Conservation (phyloP, 2,797 vertebrate genomes). For the Falco cherrug region DNA sequence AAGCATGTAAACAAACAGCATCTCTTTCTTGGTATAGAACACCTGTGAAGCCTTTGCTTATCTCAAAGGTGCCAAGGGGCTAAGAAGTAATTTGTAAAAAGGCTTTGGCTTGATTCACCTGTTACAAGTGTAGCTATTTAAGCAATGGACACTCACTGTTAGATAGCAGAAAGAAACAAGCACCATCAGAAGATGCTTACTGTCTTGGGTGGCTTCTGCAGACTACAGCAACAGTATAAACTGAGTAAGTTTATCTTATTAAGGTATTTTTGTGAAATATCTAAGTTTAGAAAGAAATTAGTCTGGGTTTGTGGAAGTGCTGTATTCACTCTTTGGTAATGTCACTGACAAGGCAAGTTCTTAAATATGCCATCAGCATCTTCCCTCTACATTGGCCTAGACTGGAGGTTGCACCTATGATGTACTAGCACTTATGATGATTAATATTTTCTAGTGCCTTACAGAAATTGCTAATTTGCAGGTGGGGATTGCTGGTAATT, state of each 20-base stretch:
- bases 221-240: neutral
- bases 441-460: neutral
- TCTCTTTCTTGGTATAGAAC: neutral
- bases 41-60: neutral
- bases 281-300: neutral
- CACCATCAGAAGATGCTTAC: neutral
- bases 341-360: neutral
- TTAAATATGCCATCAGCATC: neutral
- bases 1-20: neutral
- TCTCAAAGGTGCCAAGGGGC: neutral
- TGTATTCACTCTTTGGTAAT: neutral
- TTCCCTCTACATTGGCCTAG: neutral
- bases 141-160: neutral
- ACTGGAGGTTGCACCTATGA: neutral
- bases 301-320: neutral
- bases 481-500: neutral
- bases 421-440: neutral
- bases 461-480: neutral
- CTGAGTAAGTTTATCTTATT: neutral
- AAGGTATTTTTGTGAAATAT: neutral
- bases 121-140: neutral
- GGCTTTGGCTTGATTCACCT: neutral
- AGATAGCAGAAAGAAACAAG: neutral
- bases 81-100: slow-evolving; percentile 6
- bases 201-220: neutral